Evolutionary conservation across 2,113 vertebrate genomes (phyloP), one percentile per base, ranked within the genome.

Genomic region (Oxyura jamaicensis): DNA sequence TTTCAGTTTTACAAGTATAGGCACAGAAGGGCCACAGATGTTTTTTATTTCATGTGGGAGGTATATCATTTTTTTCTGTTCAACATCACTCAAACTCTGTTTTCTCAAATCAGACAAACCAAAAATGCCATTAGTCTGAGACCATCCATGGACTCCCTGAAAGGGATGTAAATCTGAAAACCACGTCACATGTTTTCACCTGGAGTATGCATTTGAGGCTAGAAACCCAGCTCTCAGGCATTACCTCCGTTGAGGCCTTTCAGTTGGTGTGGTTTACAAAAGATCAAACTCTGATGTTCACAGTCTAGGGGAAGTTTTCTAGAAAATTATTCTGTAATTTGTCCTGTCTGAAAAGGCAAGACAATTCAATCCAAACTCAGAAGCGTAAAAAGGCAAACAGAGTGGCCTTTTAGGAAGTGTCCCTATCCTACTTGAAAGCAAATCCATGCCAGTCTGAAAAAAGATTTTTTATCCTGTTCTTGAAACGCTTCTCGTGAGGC

Each of bases 241-340:
- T 36, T 58, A 73, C 67, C n/a, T 56, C 12, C 41, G 6, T 11
- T 22, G 46, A 48, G 46, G 68, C 46, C 55, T 88, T 91, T 86
- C 48, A 67, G 46, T 88, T 55, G 71, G 28, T 77, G 65, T 83
- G 68, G 68, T 88, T 96, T 96, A 80, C 3, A 7, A 85, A 91
- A 86, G 46, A 65, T 80, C 79, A 83, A 48, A 74, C 25, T 19
- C 72, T 67, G 28, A 65, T 86, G 41, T 80, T 83, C 2, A 3
- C 17, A 20, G 26, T 83, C 36, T 55, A 41, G 56, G 50, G 46
- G 10, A 90, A 58, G 28, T 81, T 93, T 86, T 44, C 72, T 90
- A 71, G 46, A 86, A 74, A 65, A 83, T 23, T 44, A 35, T 88
- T 82, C 41, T 86, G 8, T 19, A 23, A 44, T 91, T 80, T 39